Evolutionary conservation across 2,888 invertebrate genomes (phyloP).

Genomic region (Drosophila limbata): DNA sequence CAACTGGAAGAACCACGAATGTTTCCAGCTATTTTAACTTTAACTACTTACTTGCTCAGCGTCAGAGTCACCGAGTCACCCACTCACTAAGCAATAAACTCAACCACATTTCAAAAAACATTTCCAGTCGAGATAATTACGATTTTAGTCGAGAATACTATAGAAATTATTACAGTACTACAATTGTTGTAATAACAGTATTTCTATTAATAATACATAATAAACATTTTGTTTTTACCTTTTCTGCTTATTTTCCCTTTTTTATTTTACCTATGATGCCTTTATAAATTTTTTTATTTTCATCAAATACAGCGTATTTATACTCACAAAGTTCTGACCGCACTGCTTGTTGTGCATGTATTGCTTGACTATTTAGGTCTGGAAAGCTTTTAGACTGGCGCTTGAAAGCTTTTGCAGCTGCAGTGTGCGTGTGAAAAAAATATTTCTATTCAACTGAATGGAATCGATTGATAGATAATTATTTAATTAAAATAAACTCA

Average conservation of each 20-base stretch:
- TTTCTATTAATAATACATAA: too few relatives aligned
- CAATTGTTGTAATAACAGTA: background rate
- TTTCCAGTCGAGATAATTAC: background rate
- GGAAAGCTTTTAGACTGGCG: background rate
- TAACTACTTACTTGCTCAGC: background rate
- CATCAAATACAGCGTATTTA: background rate
- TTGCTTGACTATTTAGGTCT: background rate
- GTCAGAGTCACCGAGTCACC: background rate
- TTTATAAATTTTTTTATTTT: background rate
- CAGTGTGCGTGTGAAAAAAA: background rate
- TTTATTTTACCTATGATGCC: background rate
- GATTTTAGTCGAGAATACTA: background rate
- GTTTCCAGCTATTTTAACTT: background rate
- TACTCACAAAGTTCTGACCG: background rate
- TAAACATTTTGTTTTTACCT: too few relatives aligned
- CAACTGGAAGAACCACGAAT: background rate
- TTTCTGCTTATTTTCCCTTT: background rate
- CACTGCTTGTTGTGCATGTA: background rate
- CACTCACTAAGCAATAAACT: constrained; percentile 1
- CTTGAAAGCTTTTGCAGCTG: background rate
- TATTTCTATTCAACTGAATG: background rate
- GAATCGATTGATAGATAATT: background rate
- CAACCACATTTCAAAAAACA: background rate
- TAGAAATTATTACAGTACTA: background rate
- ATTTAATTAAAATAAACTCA: constrained; percentile 5